Percentiles rank a stretch among this genome's conserved stretches.
Evolutionary conservation across 2,888 invertebrate species (phyloP).

Genomic region (Globia sparganii): DNA sequence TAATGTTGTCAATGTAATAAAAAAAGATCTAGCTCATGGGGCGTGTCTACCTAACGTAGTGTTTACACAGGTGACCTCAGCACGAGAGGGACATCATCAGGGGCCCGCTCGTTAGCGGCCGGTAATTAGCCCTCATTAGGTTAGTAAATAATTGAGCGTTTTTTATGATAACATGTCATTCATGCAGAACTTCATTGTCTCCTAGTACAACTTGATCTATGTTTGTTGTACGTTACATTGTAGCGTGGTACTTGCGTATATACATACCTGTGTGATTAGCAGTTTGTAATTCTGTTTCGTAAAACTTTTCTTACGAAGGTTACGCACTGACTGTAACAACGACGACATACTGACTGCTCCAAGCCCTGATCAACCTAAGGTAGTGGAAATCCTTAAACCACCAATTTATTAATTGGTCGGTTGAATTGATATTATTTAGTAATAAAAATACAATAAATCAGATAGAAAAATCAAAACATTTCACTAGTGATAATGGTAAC

Average conservation of each 20-base stretch:
- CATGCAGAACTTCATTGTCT: constrained; percentile 25
- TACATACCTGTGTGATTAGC: too few species aligned
- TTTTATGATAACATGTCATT: constrained; percentile 58
- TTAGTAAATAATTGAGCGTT: constrained; percentile 47
- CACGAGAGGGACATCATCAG: constrained; percentile 21
- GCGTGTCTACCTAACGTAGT: constrained; percentile 27
- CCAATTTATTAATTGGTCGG: too few species aligned
- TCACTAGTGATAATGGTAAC: too few species aligned
- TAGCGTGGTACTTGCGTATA: neutral
- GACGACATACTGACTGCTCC: too few species aligned
- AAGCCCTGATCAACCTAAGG: too few species aligned
- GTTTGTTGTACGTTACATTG: constrained; percentile 23
- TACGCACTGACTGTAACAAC: too few species aligned
- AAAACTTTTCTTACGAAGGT: too few species aligned
- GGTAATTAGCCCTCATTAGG: constrained; percentile 45
- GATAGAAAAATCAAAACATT: too few species aligned
- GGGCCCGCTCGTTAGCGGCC: constrained; percentile 34
- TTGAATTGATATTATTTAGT: too few species aligned
- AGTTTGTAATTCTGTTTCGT: too few species aligned
- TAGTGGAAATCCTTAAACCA: too few species aligned
- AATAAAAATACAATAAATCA: too few species aligned
- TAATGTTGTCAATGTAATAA: neutral
- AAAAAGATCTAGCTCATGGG: constrained; percentile 10
- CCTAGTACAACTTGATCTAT: neutral
- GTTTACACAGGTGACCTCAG: constrained; percentile 35